phyloP scores from a whole-genome alignment of 1,140 invertebrate species.

The Phymorhynchus buccinoides region DNA sequence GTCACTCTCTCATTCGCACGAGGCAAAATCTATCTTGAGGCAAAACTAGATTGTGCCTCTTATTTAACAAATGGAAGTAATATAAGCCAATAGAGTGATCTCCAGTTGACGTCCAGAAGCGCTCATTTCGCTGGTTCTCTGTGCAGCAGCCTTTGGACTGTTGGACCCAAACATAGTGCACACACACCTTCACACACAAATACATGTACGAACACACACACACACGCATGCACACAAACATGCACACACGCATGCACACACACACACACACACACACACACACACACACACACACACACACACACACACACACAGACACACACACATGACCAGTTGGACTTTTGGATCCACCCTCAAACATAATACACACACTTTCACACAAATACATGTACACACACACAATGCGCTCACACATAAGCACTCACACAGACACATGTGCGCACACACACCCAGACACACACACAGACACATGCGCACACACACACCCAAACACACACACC shows the following conservation, averaged over 20 bases:
- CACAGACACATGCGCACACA: neutral
- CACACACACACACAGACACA: constrained; percentile 29
- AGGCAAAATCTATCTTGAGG: no score
- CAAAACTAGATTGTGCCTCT: no score
- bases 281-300: neutral
- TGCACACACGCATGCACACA: neutral
- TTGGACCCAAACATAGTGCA: neutral
- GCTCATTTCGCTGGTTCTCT: neutral
- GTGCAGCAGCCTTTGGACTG: no score
- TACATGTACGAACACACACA: constrained; percentile 15
- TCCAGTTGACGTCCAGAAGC: no score
- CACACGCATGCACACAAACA: constrained; percentile 13
- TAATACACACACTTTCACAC: neutral
- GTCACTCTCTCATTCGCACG: no score
- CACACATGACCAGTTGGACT: neutral
- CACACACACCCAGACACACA: neutral
- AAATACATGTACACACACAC: neutral
- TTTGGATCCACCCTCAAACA: neutral
- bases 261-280: neutral
- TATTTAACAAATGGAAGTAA: no score
- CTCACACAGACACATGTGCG: neutral
- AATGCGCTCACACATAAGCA: neutral
- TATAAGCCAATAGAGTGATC: no score
- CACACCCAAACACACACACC: neutral
- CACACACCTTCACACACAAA: neutral